Evolutionary conservation across 2,797 vertebrate species (phyloP).

Genomic region (Thaleichthys pacificus): DNA sequence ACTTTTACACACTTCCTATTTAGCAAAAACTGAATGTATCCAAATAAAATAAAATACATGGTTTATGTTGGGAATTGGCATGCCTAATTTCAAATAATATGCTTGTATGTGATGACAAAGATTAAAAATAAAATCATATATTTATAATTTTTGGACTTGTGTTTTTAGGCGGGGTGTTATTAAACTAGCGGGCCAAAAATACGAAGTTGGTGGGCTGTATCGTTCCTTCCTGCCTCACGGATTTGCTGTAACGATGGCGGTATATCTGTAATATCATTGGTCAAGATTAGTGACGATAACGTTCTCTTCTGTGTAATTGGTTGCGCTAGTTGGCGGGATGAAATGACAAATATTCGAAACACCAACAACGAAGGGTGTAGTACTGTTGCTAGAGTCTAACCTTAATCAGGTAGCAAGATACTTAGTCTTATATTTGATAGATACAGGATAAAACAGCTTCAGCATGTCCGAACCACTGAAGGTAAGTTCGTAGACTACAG

Average conservation of each 20-base stretch:
- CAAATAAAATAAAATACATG: no score
- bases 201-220: background rate
- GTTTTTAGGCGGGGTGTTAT: no score
- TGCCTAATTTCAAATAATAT: no score
- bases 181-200: no score
- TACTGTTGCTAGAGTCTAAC: background rate
- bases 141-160: no score
- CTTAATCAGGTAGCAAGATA: no score
- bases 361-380: background rate
- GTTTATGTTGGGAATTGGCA: no score
- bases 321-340: slow-evolving; percentile 9
- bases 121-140: no score
- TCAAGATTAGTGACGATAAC: background rate
- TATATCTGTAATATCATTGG: slow-evolving; percentile 1
- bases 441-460: background rate
- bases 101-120: no score
- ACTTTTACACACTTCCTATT: no score
- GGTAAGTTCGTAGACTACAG: slow-evolving; percentile 8
- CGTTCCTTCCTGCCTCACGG: background rate
- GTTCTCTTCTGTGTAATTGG: background rate
- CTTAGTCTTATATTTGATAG: background rate
- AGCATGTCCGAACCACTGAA: slow-evolving; percentile 25
- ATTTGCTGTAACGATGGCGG: background rate
- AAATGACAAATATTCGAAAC: background rate
- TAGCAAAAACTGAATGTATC: no score